Base-by-base conservation (phyloP, 2,797 vertebrate species). In the Chanos chanos region DNA sequence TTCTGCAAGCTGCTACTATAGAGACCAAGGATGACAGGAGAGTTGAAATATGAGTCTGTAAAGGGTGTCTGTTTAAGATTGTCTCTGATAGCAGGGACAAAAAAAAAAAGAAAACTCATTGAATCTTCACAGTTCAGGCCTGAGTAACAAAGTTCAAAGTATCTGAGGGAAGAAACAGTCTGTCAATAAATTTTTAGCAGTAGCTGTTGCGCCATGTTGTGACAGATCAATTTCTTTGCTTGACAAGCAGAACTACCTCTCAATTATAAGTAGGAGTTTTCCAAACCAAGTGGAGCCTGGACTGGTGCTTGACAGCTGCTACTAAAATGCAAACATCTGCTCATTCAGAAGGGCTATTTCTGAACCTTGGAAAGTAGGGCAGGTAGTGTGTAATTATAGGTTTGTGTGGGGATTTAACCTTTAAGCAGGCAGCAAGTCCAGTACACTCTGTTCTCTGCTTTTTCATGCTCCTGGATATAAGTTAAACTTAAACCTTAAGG, bases 311-410 rank as follows among this genome's bases (percentile, higher is more conserved):
- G 77, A 83, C 81, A 86, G 83, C 78, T 85, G 79, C 80, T 74
- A 68, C 81, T 77, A 77, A 86, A 84, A 86, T 75, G 73, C 77
- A 81, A 84, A 86, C 83, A 89, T 86, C 83, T 87, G 81, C 79
- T 88, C 74, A 81, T 75, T 82, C 70, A 73, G 48, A 41, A 75
- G 72, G 61, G 66, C 83, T 84, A 68, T 83, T 86, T 79, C 66
- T 76, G 61, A 85, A 80, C 75, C 60, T 69, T 72, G 79, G 67
- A 79, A 88, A 81, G 61, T 80, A 70, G 77, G 79, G 56, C 83
- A 86, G 81, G 79, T 85, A 77, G 40, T 57, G 64, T 79, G 77
- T 83, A 85, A 86, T 86, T 81, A 86, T 73, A 71, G 74, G 62
- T 71, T 76, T 56, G 52, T 72, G 70, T 62, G 36, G 49, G 50